Conservation (phyloP, 2,888 invertebrate species). For the Drosophila demipolita region DNA sequence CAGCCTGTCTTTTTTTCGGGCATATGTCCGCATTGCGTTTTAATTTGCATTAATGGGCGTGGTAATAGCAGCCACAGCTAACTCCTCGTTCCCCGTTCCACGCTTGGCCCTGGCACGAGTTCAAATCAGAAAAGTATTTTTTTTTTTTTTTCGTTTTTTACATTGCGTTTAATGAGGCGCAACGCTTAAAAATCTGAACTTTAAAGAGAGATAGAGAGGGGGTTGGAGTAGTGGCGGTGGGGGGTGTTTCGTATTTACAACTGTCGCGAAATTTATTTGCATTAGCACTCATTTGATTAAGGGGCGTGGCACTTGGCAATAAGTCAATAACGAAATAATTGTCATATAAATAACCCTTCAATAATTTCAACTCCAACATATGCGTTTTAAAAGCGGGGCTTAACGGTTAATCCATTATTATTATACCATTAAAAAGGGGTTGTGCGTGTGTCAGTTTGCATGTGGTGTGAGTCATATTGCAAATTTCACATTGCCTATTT, state of each 20-base stretch:
- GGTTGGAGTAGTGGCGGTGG: neutral
- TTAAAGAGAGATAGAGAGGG: neutral
- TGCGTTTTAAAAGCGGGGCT: slow-evolving; percentile 35
- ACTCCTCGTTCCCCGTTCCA: slow-evolving; percentile 2
- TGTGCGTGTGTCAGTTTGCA: neutral
- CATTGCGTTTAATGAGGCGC: slow-evolving; percentile 72
- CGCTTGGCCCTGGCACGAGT: slow-evolving; percentile 36
- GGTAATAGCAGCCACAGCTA: slow-evolving; percentile 64
- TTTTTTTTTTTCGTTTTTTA: neutral
- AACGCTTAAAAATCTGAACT: slow-evolving; percentile 44
- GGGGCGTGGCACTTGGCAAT: slow-evolving; percentile 51
- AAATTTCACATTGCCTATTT: slow-evolving; percentile 9
- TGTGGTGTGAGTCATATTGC: slow-evolving; percentile 26
- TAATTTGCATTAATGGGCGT: slow-evolving; percentile 83
- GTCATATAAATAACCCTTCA: slow-evolving; percentile 58
- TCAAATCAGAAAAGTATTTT: neutral
- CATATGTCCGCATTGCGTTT: slow-evolving; percentile 81
- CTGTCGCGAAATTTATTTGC: slow-evolving; percentile 56
- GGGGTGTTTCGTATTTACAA: slow-evolving; percentile 19
- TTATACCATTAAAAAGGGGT: slow-evolving; percentile 7
- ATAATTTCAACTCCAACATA: slow-evolving; percentile 40
- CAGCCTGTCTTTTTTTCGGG: slow-evolving; percentile 35
- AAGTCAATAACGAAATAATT: slow-evolving; percentile 63
- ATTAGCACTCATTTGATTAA: slow-evolving; percentile 31
- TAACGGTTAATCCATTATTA: slow-evolving; percentile 31